Evolutionary conservation across 2,113 vertebrate genomes (phyloP).

Genomic region (Hydrolagus affinis): DNA sequence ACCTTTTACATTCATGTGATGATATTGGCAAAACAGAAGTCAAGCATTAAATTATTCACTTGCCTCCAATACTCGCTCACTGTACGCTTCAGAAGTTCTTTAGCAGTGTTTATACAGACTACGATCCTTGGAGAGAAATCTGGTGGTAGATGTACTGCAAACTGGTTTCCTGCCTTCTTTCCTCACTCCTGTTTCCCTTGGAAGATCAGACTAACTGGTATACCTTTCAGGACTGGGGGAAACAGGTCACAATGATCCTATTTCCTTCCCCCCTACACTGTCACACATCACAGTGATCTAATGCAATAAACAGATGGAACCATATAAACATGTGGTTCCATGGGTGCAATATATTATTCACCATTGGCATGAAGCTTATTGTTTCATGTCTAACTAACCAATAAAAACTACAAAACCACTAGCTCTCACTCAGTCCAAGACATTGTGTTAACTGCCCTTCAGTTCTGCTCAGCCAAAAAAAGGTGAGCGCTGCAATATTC

Average conservation of each 20-base stretch:
- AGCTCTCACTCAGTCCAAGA: not conserved
- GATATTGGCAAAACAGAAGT: not conserved
- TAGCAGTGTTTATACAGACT: not conserved
- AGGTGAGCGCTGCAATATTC: not conserved
- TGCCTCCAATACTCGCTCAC: not conserved
- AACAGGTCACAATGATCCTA: not conserved
- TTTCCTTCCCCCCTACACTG: too few species aligned
- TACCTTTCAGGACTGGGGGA: not conserved
- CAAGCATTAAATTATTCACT: not conserved
- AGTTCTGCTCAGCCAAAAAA: not conserved
- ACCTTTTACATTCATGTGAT: not conserved
- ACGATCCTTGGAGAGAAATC: not conserved
- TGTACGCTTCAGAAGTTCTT: not conserved
- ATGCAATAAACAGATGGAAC: slow-evolving; percentile 1
- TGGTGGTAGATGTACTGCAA: not conserved
- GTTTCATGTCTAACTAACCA: not conserved
- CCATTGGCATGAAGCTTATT: not conserved
- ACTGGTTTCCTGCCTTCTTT: not conserved
- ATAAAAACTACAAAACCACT: not conserved
- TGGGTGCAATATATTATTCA: not conserved
- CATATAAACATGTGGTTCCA: not conserved
- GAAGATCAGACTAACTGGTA: too few species aligned
- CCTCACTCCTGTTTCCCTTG: not conserved
- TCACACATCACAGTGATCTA: not conserved
- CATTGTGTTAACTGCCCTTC: not conserved